A percentile compares a stretch with the other conserved stretches of the same genome.
Evolutionary conservation across 2,888 invertebrate genomes (phyloP).

Genomic region (Sthenelais limicola): DNA sequence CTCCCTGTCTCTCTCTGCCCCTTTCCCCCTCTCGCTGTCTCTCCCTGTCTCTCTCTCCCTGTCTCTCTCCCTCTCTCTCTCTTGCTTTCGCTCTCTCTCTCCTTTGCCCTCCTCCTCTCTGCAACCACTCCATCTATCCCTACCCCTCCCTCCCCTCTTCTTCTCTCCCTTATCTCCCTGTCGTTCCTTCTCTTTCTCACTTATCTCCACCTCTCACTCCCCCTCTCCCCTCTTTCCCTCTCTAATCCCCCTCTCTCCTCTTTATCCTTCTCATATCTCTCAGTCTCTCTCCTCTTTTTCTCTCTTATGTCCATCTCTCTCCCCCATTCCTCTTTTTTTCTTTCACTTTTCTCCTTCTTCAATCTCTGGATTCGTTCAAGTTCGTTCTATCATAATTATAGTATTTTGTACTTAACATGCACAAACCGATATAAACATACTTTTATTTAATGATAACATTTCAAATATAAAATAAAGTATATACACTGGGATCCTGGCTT

Average conservation of each 20-base stretch:
- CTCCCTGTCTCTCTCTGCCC: not conserved
- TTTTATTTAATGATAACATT: too few species aligned
- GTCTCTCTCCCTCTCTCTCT: not conserved
- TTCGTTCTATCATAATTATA: too few species aligned
- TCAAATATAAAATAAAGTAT: too few species aligned
- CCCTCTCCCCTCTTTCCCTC: constrained; percentile 3
- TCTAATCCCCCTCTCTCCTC: constrained; percentile 2
- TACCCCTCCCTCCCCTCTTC: not conserved
- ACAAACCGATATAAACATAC: too few species aligned
- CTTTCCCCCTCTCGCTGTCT: not conserved
- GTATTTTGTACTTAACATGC: too few species aligned
- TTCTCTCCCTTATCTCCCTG: not conserved
- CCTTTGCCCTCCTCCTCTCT: not conserved
- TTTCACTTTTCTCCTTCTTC: constrained; percentile 2
- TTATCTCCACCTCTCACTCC: not conserved
- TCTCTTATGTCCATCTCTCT: not conserved
- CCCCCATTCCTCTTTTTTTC: not conserved
- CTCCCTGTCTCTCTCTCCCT: constrained; percentile 1
- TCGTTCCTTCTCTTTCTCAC: not conserved
- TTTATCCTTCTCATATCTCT: not conserved
- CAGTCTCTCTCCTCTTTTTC: not conserved
- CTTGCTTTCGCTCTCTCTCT: not conserved
- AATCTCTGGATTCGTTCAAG: too few species aligned
- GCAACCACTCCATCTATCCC: not conserved
- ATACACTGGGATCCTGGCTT: too few species aligned